Conservation (phyloP, 2,888 invertebrate genomes). For the Melieria crassipennis region DNA sequence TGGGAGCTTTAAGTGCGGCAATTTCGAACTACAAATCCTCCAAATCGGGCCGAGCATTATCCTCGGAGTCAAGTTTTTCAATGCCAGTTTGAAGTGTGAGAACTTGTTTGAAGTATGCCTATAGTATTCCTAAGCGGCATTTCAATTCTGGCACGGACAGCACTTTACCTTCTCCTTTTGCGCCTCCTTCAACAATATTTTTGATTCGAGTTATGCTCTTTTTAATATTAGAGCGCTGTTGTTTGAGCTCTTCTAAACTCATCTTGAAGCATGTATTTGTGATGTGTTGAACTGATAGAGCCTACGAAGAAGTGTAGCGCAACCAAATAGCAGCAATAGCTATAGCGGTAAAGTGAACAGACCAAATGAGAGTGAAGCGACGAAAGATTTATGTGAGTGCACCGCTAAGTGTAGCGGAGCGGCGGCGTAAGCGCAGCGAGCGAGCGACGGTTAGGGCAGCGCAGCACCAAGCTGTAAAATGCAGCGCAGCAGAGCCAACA, state of each 20-base stretch:
- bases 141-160: neutral
- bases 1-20: conserved; percentile 6
- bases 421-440: too few species aligned
- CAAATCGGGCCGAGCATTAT: neutral
- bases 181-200: neutral
- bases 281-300: neutral
- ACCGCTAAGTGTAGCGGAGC: too few species aligned
- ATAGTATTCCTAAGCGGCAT: neutral
- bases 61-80: conserved; percentile 1
- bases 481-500: too few species aligned
- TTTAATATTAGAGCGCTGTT: neutral
- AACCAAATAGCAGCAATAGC: neutral
- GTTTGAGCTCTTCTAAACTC: neutral
- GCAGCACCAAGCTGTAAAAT: too few species aligned
- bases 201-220: neutral
- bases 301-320: too few species aligned
- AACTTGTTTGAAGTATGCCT: neutral
- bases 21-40: neutral
- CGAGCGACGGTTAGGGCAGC: too few species aligned
- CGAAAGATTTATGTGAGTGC: too few species aligned
- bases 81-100: neutral
- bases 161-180: neutral
- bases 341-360: too few species aligned
- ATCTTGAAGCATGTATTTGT: neutral
- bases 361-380: neutral